Evolutionary conservation across 2,888 invertebrate genomes (phyloP).

Genomic region (Heliothis peltigera): DNA sequence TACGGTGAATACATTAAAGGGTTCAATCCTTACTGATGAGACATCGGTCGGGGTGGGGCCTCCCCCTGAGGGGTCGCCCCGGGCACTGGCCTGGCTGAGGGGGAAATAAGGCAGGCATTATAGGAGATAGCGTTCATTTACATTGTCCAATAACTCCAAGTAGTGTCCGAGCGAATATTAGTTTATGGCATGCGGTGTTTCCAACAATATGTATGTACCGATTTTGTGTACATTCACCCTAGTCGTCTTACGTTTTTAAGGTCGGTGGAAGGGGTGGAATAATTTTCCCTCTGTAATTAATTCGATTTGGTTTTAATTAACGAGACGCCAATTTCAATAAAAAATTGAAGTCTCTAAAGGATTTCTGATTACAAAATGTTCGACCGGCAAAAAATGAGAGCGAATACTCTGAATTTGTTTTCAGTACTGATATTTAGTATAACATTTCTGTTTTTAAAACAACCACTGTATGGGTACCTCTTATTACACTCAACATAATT

Average conservation of each 20-base stretch:
- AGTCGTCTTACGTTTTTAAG: constrained; percentile 69
- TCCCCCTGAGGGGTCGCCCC: constrained; percentile 77
- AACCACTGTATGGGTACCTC: not conserved
- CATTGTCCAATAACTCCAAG: constrained; percentile 91
- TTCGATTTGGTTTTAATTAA: constrained; percentile 88
- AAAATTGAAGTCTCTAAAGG: constrained; percentile 83
- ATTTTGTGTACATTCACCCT: constrained; percentile 61
- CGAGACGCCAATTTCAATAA: constrained; percentile 85
- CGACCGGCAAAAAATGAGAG: constrained; percentile 69
- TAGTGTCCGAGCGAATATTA: constrained; percentile 89
- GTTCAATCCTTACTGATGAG: constrained; percentile 90
- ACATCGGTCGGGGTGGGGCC: constrained; percentile 84
- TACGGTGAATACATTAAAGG: constrained; percentile 90
- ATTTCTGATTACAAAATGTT: constrained; percentile 81
- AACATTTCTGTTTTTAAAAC: constrained; percentile 19
- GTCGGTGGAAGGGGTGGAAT: constrained; percentile 75
- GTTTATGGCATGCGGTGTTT: constrained; percentile 84
- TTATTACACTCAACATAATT: not conserved
- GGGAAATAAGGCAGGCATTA: constrained; percentile 89
- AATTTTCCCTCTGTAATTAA: constrained; percentile 83
- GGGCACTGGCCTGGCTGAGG: constrained; percentile 83
- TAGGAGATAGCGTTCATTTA: constrained; percentile 90
- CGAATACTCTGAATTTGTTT: constrained; percentile 60
- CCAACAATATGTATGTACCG: constrained; percentile 65
- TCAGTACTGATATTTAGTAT: constrained; percentile 34